phyloP scores from a whole-genome alignment of 2,113 vertebrate genomes.

The Hylia prasina region DNA sequence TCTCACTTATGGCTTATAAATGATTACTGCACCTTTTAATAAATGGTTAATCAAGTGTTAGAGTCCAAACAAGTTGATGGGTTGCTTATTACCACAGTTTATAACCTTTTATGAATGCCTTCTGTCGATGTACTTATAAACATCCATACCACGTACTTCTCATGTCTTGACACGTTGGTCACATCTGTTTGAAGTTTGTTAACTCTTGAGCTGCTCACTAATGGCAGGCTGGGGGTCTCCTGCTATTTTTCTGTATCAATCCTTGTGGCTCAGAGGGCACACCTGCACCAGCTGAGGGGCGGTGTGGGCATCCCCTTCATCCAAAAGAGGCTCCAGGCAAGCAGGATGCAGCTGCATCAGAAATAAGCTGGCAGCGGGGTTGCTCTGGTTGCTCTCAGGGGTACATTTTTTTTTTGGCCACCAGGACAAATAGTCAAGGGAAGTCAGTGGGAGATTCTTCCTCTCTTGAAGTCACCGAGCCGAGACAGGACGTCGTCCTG shows the following conservation, averaged over 20 bases:
- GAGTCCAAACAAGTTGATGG: constrained; percentile 58
- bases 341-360: background rate
- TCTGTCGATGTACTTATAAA: constrained; percentile 49
- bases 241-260: background rate
- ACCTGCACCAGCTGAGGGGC: background rate
- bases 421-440: background rate
- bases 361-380: background rate
- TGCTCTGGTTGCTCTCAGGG: background rate
- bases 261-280: rapidly evolving
- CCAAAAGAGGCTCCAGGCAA: background rate
- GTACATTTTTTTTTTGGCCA: background rate
- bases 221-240: background rate
- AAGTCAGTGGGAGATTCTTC: background rate
- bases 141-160: constrained; percentile 45
- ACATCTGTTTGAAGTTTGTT: constrained; percentile 46
- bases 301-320: rapidly evolving
- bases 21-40: constrained; percentile 53
- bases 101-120: constrained; percentile 61
- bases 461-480: background rate
- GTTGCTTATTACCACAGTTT: constrained; percentile 56
- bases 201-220: background rate
- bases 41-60: constrained; percentile 58
- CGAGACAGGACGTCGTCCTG: background rate
- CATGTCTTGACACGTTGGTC: constrained; percentile 55
- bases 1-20: constrained; percentile 48